phyloP scores from a whole-genome alignment of 1,140 invertebrate species.

The Drosophila pruinosa region DNA sequence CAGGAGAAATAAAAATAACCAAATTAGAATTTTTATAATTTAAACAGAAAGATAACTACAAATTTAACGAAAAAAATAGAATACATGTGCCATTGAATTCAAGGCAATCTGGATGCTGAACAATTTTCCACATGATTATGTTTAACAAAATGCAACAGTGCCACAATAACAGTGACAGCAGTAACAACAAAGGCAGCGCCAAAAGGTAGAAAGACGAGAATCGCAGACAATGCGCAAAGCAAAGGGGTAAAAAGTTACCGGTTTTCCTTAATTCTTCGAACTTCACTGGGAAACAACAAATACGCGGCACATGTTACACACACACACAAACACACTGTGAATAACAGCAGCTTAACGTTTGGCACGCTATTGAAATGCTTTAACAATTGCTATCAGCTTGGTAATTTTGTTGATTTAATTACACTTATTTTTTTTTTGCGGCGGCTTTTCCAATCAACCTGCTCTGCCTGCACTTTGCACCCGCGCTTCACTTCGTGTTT shows the following conservation, averaged over 20 bases:
- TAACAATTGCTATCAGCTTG: conserved; percentile 5
- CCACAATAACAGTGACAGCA: conserved; percentile 23
- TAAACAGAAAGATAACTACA: neutral
- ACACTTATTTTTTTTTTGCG: conserved; percentile 5
- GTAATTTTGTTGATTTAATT: conserved; percentile 1
- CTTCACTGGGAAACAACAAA: conserved; percentile 9
- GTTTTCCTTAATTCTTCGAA: conserved; percentile 32
- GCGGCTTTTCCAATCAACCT: conserved; percentile 7
- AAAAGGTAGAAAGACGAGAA: conserved; percentile 48
- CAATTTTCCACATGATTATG: no score
- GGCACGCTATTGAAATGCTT: no score
- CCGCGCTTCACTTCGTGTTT: conserved; percentile 9
- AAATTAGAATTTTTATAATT: neutral
- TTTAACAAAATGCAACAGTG: conserved; percentile 50
- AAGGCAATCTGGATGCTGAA: conserved; percentile 1
- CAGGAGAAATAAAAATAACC: neutral
- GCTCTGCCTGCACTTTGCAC: conserved; percentile 11
- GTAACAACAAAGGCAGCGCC: conserved; percentile 32
- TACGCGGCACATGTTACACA: conserved; percentile 30
- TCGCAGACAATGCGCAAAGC: conserved; percentile 7
- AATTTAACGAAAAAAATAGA: neutral
- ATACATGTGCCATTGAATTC: neutral
- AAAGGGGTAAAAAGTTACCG: conserved; percentile 54
- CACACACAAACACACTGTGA: conserved; percentile 1
- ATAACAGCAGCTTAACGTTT: no score